These are phyloP conservation scores for Seira musarum DNA, from an alignment of 2,888 invertebrate genomes.

Conservation along the genomic window DNA sequence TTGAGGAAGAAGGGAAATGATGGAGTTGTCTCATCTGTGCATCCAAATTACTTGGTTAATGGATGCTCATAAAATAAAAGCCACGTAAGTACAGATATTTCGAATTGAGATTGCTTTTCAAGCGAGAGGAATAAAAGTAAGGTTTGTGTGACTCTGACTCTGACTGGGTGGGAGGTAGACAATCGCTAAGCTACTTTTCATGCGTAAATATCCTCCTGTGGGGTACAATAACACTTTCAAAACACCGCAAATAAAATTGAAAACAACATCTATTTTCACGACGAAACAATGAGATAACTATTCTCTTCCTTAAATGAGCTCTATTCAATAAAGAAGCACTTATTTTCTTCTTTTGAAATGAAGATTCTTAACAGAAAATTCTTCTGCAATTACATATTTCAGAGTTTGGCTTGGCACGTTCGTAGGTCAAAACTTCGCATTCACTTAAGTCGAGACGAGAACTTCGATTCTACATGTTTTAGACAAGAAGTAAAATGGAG, in stretches of 20 bases:
- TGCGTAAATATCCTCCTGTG: conserved; percentile 25
- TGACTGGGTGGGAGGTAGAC: not conserved
- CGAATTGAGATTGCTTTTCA: not conserved
- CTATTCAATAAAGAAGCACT: not conserved
- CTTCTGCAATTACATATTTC: too few species aligned
- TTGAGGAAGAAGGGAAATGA: not conserved
- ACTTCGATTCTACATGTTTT: too few species aligned
- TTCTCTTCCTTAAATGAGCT: not conserved
- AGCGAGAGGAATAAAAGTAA: too few species aligned
- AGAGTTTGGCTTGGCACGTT: too few species aligned
- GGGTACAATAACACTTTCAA: conserved; percentile 13
- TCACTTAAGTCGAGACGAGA: too few species aligned
- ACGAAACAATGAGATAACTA: not conserved
- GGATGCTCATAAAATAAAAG: conserved; percentile 23
- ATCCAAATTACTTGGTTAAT: conserved; percentile 43
- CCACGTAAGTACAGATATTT: not conserved
- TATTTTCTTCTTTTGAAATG: not conserved
- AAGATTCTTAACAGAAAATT: too few species aligned
- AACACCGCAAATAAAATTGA: not conserved
- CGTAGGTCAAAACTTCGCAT: too few species aligned
- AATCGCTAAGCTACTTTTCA: conserved; percentile 16
- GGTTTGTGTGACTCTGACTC: too few species aligned
- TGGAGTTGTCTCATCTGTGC: conserved; percentile 35
- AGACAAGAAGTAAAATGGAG: too few species aligned
- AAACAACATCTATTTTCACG: not conserved